Evolutionary conservation across 2,797 vertebrate species (phyloP), one percentile per base, ranked within the genome.

Genomic region (Iguana delicatissima): DNA sequence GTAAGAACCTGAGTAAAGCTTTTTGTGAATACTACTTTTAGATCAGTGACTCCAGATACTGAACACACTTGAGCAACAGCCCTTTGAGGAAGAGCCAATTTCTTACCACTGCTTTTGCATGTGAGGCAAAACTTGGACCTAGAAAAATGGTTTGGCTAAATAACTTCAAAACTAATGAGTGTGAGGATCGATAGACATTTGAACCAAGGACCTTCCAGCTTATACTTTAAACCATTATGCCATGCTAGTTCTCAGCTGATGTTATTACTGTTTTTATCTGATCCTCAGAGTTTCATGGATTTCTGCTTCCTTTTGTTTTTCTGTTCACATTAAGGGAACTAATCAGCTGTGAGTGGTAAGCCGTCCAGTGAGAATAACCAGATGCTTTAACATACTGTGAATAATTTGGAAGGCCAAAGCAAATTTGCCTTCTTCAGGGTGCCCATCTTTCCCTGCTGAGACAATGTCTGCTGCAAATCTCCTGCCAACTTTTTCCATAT

Each of bases 361-460:
- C 64, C 76, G 12, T 52, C 87, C 64, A 35, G 90, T 32, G 72
- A 88, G 85, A 94, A 0, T 46, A 92, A 46, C 74, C 8, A 88
- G 0, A 90, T 89, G 59, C 93, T 93, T 86, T 80, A 24, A n/a
- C 88, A 94, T 77, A 52, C 2, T 90, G 73, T 5, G 85, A 81
- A 93, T 86, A 93, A 86, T 8, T 38, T 86, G 59, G 90, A 89
- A 90, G 94, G 80, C 59, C 90, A 89, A 86, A 94, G 59, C 85
- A 92, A 80, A 55, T 46, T 90, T 85, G 89, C 13, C 26, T 80
- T 52, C 89, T 94, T 55, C 83, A 88, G 72, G 92, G 94, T 92
- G 26, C 22, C 38, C 1, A 0, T 80, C 86, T 93, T 89, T 91
- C 77, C 94, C 94, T 93, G 89, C 93, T 94, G 95, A 92, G 94